Base-by-base conservation (phyloP, 2,888 invertebrate genomes). In the Arrhopalites spinosus region DNA sequence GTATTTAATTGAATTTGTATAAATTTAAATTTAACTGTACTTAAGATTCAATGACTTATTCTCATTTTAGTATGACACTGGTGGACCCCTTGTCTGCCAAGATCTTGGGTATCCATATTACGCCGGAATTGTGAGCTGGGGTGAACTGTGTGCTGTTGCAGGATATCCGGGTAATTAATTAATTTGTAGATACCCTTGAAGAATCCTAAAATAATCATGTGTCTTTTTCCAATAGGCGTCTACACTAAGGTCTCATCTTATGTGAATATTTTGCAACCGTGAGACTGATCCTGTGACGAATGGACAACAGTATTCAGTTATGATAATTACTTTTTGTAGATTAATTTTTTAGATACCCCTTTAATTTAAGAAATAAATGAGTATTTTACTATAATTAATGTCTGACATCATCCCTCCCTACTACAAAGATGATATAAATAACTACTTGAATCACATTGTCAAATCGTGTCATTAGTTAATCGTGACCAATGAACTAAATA, bases 191-290 rank as follows among this genome's bases (percentile, higher is more conserved):
- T 36, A 36, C 36, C 36, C 36, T 36, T 36, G 5, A 7, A 11
- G 5, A 11, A 36, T 7, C 3, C 11, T 36, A 7, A 11, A 36
- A 11, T 36, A 3, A 7, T 3, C 3, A 11, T 36, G 11, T 36
- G 36, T 36, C 11, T 36, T 36, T 36, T 36, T 3, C 11, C 36
- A 3, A 7, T 36, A 36, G 36, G 73, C 2, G 76, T 76, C 20
- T 76, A 76, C 36, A 76, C 76, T 17, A 66, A 73, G 36, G 73
- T 76, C 8, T 76, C 76, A 5, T 25, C 45, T 8, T 76, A 73
- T 61, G 59, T 66, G 15, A 72, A 67, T 23, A 66, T 72, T 63
- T 23, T 75, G 36, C 30, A 53, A 53, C 53, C n/a, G 5, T 20
- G 43, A 8, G 29, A 66, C 11, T 36, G 45, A 8, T 43, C 17